phyloP scores from a whole-genome alignment of 2,797 vertebrate species.

The Fundulus diaphanus region DNA sequence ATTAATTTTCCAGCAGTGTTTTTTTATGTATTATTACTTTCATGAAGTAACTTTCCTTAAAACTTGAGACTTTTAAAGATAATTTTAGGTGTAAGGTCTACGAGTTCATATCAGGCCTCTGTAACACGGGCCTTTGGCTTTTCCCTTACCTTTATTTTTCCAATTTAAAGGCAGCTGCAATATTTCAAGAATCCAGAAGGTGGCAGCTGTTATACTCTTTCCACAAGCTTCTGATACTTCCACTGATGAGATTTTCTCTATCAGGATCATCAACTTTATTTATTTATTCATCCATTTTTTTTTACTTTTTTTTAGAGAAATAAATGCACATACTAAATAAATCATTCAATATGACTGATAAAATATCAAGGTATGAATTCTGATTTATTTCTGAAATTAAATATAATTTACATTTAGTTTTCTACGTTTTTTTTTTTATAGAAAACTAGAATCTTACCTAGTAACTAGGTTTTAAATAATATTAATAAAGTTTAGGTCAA shows the following conservation, averaged over 20 bases:
- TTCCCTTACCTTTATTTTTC: background rate
- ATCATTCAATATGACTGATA: background rate
- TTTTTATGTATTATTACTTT: background rate
- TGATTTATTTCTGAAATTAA: background rate
- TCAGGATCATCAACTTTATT: slow-evolving; percentile 2
- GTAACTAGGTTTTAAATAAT: background rate
- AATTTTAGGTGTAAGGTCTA: no score
- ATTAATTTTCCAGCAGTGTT: background rate
- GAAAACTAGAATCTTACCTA: background rate
- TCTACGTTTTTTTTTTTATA: background rate
- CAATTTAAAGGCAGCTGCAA: slow-evolving; percentile 55
- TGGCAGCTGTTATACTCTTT: slow-evolving; percentile 84
- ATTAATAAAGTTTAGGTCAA: background rate
- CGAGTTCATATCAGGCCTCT: background rate
- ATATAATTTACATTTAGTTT: background rate
- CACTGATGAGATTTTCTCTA: slow-evolving; percentile 3
- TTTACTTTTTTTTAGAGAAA: no score
- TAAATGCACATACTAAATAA: background rate
- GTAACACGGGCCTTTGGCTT: background rate
- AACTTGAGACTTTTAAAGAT: no score
- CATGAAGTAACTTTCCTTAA: no score
- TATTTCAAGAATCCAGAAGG: slow-evolving; percentile 77
- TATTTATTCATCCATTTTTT: background rate
- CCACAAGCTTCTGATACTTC: slow-evolving; percentile 37
- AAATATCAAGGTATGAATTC: background rate